Conservation (phyloP, 2,797 vertebrate species). For the Phalloptychus januarius region DNA sequence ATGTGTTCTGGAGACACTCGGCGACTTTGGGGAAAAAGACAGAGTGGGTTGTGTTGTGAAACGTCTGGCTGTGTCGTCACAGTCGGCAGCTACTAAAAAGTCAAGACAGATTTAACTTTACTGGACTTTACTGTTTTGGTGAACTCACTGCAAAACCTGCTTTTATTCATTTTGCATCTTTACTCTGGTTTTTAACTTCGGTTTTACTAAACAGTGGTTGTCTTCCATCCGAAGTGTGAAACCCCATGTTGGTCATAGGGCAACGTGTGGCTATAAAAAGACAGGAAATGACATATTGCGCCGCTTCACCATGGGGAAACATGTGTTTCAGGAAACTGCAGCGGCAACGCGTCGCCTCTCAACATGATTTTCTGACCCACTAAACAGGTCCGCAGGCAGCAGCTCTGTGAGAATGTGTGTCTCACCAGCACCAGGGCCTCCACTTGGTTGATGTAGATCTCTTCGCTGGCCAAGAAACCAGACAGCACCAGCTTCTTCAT, state of each 20-base stretch:
- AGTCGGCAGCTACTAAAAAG: slow-evolving; percentile 31
- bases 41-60: not conserved
- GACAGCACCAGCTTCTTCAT: slow-evolving; percentile 98
- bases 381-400: too few species aligned
- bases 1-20: not conserved
- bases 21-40: slow-evolving; percentile 21
- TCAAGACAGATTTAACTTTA: slow-evolving; percentile 18
- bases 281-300: slow-evolving; percentile 40
- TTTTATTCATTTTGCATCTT: not conserved
- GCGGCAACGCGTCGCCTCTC: slow-evolving; percentile 20
- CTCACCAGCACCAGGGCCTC: slow-evolving; percentile 94
- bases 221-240: not conserved
- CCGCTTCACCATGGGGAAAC: slow-evolving; percentile 30
- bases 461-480: slow-evolving; percentile 95
- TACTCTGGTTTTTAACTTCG: not conserved
- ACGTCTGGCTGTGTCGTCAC: slow-evolving; percentile 26
- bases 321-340: slow-evolving; percentile 41
- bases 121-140: not conserved
- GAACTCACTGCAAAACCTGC: not conserved
- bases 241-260: slow-evolving; percentile 18
- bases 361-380: slow-evolving; percentile 7
- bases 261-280: slow-evolving; percentile 1
- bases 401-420: not conserved
- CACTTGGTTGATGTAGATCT: slow-evolving; percentile 98
- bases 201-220: not conserved